Percentiles rank a stretch among this genome's conserved stretches.
These are phyloP conservation scores for Mus spretus DNA, from an alignment of 2,797 vertebrate species.

Conservation along the genomic window DNA sequence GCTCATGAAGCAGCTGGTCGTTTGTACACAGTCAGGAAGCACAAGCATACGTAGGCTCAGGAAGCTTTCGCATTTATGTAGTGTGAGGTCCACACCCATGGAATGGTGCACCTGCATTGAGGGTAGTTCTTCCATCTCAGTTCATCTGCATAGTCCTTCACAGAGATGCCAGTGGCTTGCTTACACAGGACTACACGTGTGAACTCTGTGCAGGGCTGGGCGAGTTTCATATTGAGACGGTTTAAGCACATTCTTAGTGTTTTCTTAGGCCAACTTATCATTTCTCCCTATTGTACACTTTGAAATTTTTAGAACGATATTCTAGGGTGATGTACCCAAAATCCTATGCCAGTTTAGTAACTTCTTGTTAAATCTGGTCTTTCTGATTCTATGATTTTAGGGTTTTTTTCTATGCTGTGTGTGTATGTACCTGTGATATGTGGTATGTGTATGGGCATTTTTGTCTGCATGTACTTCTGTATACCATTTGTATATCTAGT, in stretches of 20 bases:
- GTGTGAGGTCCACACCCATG: not conserved
- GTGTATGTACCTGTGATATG: not conserved
- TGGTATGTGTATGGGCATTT: not conserved
- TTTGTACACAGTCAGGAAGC: not conserved
- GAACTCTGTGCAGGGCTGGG: not conserved
- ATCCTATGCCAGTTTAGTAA: not conserved
- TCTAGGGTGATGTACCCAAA: constrained; percentile 11
- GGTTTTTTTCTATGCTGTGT: not conserved
- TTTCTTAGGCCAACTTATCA: not conserved
- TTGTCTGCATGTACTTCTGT: not conserved
- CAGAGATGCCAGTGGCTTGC: not conserved
- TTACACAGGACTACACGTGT: not conserved
- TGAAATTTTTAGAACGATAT: constrained; percentile 45
- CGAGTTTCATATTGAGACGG: not conserved
- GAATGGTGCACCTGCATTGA: not conserved
- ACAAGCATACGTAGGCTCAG: not conserved
- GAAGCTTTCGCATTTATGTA: not conserved
- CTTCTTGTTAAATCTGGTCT: constrained; percentile 7
- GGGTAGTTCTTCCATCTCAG: not conserved
- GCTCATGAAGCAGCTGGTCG: not conserved
- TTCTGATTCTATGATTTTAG: not conserved
- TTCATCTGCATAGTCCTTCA: not conserved
- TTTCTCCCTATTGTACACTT: not conserved
- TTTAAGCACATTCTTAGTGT: not conserved
- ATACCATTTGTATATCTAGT: not conserved